phyloP scores from a whole-genome alignment of 1,140 invertebrate species.

The Cepaea nemoralis region DNA sequence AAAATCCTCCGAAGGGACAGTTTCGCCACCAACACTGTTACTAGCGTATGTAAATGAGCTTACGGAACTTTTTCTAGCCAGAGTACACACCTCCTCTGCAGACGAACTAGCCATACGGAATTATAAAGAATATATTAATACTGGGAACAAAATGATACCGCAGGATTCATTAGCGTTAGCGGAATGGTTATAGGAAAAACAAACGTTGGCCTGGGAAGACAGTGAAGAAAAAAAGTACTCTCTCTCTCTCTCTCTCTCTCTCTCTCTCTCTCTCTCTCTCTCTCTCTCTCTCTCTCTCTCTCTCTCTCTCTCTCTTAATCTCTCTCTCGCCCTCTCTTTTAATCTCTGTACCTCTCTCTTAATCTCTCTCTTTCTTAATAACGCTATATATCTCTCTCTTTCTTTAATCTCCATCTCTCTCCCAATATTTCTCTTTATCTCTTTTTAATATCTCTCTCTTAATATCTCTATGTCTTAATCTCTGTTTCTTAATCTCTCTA shows the following conservation, averaged over 20 bases:
- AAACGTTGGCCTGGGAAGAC: too few relatives aligned
- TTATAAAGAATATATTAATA: too few relatives aligned
- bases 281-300: conserved; percentile 32
- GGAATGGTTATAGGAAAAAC: too few relatives aligned
- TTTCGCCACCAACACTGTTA: too few relatives aligned
- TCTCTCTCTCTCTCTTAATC: conserved; percentile 7
- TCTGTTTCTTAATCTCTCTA: background rate
- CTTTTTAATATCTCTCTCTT: background rate
- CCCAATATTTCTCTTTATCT: background rate
- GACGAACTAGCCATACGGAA: too few relatives aligned
- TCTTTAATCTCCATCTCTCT: background rate
- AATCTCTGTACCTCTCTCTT: background rate
- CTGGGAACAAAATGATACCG: too few relatives aligned
- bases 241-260: conserved; percentile 8
- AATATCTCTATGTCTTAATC: background rate
- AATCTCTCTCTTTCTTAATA: background rate
- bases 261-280: conserved; percentile 31
- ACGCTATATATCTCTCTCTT: background rate
- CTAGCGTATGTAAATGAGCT: too few relatives aligned
- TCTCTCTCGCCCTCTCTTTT: background rate
- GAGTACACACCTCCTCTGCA: too few relatives aligned
- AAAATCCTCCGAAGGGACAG: too few relatives aligned
- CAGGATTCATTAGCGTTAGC: too few relatives aligned
- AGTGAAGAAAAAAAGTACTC: too few relatives aligned
- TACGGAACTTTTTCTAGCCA: too few relatives aligned